phyloP scores from a whole-genome alignment of 2,888 invertebrate genomes.

The Xiphydria camelus region DNA sequence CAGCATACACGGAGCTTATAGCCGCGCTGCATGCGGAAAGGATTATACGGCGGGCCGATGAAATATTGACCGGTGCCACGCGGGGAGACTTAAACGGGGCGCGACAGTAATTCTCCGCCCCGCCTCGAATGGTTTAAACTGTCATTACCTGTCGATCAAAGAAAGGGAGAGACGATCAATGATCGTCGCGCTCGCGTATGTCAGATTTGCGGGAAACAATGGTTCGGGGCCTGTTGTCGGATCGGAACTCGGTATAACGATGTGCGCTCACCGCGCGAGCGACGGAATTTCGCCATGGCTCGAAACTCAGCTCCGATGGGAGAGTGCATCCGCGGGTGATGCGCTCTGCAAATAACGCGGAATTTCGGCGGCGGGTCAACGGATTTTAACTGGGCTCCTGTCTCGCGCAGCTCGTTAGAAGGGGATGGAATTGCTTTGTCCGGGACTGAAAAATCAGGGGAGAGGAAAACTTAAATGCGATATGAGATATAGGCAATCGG shows the following conservation, averaged over 20 bases:
- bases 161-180: constrained; percentile 50
- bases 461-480: too few species aligned
- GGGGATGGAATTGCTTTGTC: too few species aligned
- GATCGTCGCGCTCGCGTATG: constrained; percentile 42
- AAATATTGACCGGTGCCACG: constrained; percentile 43
- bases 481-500: too few species aligned
- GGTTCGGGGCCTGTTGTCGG: constrained; percentile 34
- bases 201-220: constrained; percentile 52
- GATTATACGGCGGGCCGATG: constrained; percentile 43
- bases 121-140: constrained; percentile 48
- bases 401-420: too few species aligned
- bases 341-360: background rate
- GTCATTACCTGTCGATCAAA: constrained; percentile 57
- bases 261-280: constrained; percentile 23
- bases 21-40: constrained; percentile 55
- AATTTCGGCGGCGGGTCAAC: background rate
- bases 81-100: constrained; percentile 33
- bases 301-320: too few species aligned
- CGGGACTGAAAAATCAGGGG: too few species aligned
- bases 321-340: too few species aligned
- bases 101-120: constrained; percentile 31
- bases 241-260: constrained; percentile 52
- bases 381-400: too few species aligned
- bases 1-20: constrained; percentile 46
- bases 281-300: constrained; percentile 27